A percentile compares a stretch with the other conserved stretches of the same genome.
Evolutionary conservation across 2,797 vertebrate genomes (phyloP).

Genomic region (Luscinia luscinia): DNA sequence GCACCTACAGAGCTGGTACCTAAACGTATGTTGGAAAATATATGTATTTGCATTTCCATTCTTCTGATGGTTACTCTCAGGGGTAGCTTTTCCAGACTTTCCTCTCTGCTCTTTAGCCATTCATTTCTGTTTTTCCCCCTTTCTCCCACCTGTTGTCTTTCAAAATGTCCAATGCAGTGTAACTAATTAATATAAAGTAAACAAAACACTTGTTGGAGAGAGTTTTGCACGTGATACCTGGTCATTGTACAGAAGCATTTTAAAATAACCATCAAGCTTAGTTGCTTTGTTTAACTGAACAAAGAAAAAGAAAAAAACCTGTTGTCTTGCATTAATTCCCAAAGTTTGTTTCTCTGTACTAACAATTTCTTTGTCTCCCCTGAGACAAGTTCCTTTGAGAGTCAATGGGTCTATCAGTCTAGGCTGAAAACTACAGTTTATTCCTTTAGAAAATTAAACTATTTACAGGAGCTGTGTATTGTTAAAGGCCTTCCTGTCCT

Average conservation of each 20-base stretch:
- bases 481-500: background rate
- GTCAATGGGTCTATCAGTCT: background rate
- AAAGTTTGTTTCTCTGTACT: background rate
- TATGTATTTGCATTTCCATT: slow-evolving; percentile 18
- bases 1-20: slow-evolving; percentile 74
- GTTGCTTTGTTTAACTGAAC: background rate
- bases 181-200: slow-evolving; percentile 1
- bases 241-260: background rate
- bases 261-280: background rate
- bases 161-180: slow-evolving; percentile 58
- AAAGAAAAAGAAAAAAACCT: background rate
- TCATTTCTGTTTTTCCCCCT: background rate
- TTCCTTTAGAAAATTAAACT: background rate
- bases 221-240: background rate
- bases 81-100: slow-evolving; percentile 63
- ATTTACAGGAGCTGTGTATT: background rate
- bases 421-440: background rate
- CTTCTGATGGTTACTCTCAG: background rate
- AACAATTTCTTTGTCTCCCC: background rate
- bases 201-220: background rate
- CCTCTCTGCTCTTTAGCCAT: slow-evolving; percentile 18
- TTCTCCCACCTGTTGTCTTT: slow-evolving; percentile 11
- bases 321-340: background rate
- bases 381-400: background rate
- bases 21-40: slow-evolving; percentile 84